phyloP scores from a whole-genome alignment of 1,140 invertebrate genomes.

The Globodera rostochiensis region DNA sequence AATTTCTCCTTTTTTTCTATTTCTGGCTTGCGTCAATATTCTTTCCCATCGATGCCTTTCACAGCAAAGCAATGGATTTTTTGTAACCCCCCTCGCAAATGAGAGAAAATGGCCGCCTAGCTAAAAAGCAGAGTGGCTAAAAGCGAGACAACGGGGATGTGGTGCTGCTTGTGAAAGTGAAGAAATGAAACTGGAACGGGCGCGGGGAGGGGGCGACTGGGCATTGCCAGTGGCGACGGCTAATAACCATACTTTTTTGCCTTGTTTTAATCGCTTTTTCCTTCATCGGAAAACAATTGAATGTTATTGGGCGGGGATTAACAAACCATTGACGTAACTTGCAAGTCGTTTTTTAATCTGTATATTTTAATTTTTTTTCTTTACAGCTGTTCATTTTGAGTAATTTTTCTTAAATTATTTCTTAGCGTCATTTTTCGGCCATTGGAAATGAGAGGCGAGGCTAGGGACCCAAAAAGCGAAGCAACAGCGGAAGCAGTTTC shows the following conservation, averaged over 20 bases:
- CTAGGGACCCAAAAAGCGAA: constrained; percentile 26
- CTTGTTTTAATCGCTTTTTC: background rate
- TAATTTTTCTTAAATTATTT: constrained; percentile 1
- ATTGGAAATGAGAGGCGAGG: constrained; percentile 31
- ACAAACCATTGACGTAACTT: background rate
- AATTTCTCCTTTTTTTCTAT: background rate
- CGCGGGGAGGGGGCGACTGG: background rate
- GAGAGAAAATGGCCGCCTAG: too few species aligned
- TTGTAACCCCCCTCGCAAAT: too few species aligned
- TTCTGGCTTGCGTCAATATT: background rate
- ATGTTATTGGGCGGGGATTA: background rate
- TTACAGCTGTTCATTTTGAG: constrained; percentile 6
- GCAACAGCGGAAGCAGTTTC: constrained; percentile 42
- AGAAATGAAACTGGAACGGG: background rate
- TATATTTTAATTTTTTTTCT: background rate
- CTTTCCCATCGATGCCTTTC: constrained; percentile 3
- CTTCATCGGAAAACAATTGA: background rate
- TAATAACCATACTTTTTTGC: background rate
- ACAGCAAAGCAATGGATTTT: too few species aligned
- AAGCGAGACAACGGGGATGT: background rate
- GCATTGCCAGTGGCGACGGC: background rate
- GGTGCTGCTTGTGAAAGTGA: background rate
- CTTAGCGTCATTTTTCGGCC: background rate
- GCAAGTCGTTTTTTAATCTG: background rate
- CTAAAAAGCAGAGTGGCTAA: background rate